These are phyloP conservation scores for Pogonocichla stellata DNA, from an alignment of 2,113 vertebrate genomes.

Conservation along the genomic window DNA sequence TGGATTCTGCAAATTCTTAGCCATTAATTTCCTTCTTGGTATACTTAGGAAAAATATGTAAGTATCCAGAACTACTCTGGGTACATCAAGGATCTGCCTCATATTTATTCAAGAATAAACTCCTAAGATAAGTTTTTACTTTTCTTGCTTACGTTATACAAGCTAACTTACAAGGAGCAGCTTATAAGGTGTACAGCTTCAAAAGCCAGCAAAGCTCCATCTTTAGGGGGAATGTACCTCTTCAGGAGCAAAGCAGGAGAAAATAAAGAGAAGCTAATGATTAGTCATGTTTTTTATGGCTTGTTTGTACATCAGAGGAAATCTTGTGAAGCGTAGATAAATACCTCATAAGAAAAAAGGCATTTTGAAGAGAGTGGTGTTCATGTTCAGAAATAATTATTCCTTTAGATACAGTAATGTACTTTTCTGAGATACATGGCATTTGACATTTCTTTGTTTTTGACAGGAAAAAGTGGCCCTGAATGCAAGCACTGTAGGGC, in stretches of 20 bases:
- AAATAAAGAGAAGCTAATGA: background rate
- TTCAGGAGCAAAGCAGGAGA: background rate
- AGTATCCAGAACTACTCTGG: background rate
- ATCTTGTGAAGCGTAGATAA: background rate
- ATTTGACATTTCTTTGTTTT: constrained; percentile 50
- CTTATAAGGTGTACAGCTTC: background rate
- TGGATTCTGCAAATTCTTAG: background rate
- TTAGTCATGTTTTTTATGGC: background rate
- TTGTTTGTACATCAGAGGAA: background rate
- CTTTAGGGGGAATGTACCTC: background rate
- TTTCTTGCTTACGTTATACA: background rate
- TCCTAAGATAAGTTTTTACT: background rate
- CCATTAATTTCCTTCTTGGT: background rate
- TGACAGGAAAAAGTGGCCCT: constrained; percentile 92
- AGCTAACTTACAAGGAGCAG: background rate
- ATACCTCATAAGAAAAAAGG: background rate
- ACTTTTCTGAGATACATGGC: background rate
- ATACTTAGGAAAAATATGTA: background rate
- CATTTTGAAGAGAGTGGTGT: background rate
- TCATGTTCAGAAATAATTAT: background rate
- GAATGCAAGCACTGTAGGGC: constrained; percentile 98
- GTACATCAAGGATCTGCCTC: background rate
- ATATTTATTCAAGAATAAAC: background rate
- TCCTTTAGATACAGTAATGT: background rate
- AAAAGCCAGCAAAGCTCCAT: background rate